Base-by-base conservation (phyloP, 2,113 vertebrate genomes). In the Acanthisitta chloris region DNA sequence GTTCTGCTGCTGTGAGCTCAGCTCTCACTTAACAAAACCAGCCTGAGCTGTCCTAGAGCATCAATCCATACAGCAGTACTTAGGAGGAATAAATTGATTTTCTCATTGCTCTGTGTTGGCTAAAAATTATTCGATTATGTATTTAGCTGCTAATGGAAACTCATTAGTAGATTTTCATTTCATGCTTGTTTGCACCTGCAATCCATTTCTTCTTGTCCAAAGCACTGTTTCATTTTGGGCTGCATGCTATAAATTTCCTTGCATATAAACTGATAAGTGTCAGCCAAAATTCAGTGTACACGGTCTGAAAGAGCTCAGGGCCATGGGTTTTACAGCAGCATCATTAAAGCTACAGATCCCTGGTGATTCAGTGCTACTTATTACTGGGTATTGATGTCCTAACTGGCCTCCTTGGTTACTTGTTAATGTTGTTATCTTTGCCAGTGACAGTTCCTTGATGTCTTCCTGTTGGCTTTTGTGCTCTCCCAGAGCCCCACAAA, bases 81-180 rank as follows among this genome's bases (percentile, higher is more conserved):
- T 94, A 87, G 46, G 88, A 97, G 94, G 89, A 97, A 93, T 96
- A 96, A 95, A 97, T 88, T 97, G 93, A 97, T 96, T 97, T 97
- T 95, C 90, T 97, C 76, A 85, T 88, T 90, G 84, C 89, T 94
- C 61, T 83, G 3, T 18, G 69, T 59, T 96, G 81, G 83, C 81
- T 92, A 92, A 92, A 97, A 96, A 90, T 96, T 93, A 97, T 97
- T 96, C 90, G 96, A 97, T 97, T 97, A 97, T 96, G 84, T 97
- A 91, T 97, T 98, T 98, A 97, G 88, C 94, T 95, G 42, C 94
- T 97, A 96, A 97, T 97, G 95, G 87, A 97, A 96, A 96, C 94
- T 98, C 97, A 97, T 97, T 98, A 97, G 95, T 51, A 94, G 97
- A 97, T 97, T 97, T 97, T 94, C 95, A 97, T 96, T 98, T 97